Evolutionary conservation across 1,140 invertebrate genomes (phyloP), one percentile per base, ranked within the genome.

Genomic region (Hyposmocoma kahamanoa): DNA sequence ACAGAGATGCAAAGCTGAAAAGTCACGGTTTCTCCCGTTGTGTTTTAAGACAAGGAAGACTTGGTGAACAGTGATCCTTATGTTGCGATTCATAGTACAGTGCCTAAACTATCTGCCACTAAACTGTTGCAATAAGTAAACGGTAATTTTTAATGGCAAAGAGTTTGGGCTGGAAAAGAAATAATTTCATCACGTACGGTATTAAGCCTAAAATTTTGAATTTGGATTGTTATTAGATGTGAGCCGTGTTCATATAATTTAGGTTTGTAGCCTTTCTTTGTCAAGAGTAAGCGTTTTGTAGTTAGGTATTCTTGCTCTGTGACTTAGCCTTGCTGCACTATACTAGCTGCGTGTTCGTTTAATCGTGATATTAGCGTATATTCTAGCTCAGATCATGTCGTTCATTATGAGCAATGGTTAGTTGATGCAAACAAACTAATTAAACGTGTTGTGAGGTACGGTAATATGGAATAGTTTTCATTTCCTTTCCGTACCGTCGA

Each of bases 401-500:
- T 62, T 50, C 65, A 36, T 47, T 62, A 72, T 67, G 73, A 75
- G 71, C 75, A 58, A 64, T 73, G 67, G 79, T 86, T 86, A 86
- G 80, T 86, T 72, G 59, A 72, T 77, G 76, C 80, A 81, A 82
- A 69, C 64, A 81, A 77, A 80, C 61, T 75, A n/a, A n/a, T n/a
- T n/a, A 78, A 66, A 72, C 62, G 53, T 72, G 65, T 72, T 72
- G 78, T 79, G 62, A 69, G 67, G 68, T 81, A 84, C 76, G 71
- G 68, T 74, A 76, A 71, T 62, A 62, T 65, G 59, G 53, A 61
- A 80, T 67, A 60, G 53, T 57, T 57, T 54, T 58, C 63, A 53
- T 68, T 67, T 56, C 56, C 59, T 62, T 61, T 79, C 80, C 92
- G 90, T 94, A 94, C 93, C 93, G 89, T 94, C 92, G 86, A 92